These are phyloP conservation scores for Drosophila kurseongensis DNA, from an alignment of 1,140 invertebrate genomes.

Conservation along the genomic window DNA sequence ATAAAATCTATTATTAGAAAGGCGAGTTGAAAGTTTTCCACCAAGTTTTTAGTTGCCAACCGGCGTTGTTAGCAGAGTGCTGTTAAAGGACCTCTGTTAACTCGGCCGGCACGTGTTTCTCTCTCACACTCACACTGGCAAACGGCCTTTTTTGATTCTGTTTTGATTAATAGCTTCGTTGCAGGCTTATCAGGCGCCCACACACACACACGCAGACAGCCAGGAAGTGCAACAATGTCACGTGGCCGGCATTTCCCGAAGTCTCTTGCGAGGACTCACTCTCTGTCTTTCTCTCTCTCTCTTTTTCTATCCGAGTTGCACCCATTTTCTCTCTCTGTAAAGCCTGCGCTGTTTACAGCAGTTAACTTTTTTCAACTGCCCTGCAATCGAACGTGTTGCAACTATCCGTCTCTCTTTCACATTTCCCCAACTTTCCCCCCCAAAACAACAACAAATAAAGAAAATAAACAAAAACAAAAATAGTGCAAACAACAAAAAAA, in stretches of 20 bases:
- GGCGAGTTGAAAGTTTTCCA: conserved; percentile 27
- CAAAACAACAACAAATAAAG: conserved; percentile 15
- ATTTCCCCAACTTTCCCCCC: conserved; percentile 49
- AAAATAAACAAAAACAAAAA: conserved; percentile 39
- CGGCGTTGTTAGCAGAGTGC: conserved; percentile 44
- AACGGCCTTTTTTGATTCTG: conserved; percentile 74
- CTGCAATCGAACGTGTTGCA: conserved; percentile 69
- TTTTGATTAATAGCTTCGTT: conserved; percentile 84
- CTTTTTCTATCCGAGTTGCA: neutral
- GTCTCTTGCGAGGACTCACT: conserved; percentile 10
- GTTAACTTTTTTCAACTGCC: conserved; percentile 61
- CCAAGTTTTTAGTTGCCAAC: conserved; percentile 64
- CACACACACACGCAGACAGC: conserved; percentile 20
- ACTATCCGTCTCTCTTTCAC: conserved; percentile 51
- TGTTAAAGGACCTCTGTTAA: conserved; percentile 67
- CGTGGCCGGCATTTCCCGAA: conserved; percentile 66
- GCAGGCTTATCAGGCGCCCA: conserved; percentile 62
- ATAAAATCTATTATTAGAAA: conserved; percentile 55
- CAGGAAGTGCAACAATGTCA: conserved; percentile 77
- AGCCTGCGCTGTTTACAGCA: conserved; percentile 66
- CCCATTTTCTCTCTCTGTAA: conserved; percentile 32
- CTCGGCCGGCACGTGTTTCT: conserved; percentile 78
- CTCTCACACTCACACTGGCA: conserved; percentile 64
- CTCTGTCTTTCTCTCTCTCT: neutral
- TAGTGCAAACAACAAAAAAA: conserved; percentile 60